Base-by-base conservation (phyloP, 1,140 invertebrate genomes). In the Eumeta japonica region DNA sequence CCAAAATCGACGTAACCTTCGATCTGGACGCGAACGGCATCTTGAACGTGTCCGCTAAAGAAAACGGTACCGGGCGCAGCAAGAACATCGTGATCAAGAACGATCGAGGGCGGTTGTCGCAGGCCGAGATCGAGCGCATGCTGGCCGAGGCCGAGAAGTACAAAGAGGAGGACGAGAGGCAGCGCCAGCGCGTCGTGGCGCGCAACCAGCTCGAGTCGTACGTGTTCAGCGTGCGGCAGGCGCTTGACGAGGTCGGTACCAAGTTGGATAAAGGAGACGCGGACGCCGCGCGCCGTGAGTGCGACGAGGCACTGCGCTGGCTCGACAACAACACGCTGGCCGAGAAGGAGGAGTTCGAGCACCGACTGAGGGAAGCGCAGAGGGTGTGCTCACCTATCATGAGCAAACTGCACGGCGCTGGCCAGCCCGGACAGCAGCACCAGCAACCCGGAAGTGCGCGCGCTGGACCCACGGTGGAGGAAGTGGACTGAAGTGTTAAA, bases 111-210 rank as follows among this genome's bases (percentile, higher is more conserved):
- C 80, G 91, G 28, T 71, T 94, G 3, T 85, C 82, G 3, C 90
- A 92, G 55, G 87, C 89, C 15, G 90, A 95, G 52, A 95, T 94
- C 52, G 89, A 94, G 52, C 71, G 83, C 16, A 94, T 95, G 92
- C 77, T 94, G 12, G 61, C 78, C 13, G 84, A 86, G 24, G 83
- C 84, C 3, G 82, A 84, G 43, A 79, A 78, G 43, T 85, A 83
- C 53, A 78, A 78, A 39, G 72, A 75, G 13, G 81, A 83, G 51
- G 82, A 85, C 48, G 80, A 84, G 16, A 78, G 78, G 27, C 82
- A 84, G 47, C 70, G 75, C 34, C 75, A 83, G 34, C 75, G 81
- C 37, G 81, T 92, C n/a, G 46, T 74, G n/a, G 77, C 86, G 3
- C 82, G 88, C 45, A 93, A 92, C 58, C 73, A 78, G 35, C 75